Evolutionary conservation across 2,888 invertebrate species (phyloP).

Genomic region (Ypsolopha sequella): DNA sequence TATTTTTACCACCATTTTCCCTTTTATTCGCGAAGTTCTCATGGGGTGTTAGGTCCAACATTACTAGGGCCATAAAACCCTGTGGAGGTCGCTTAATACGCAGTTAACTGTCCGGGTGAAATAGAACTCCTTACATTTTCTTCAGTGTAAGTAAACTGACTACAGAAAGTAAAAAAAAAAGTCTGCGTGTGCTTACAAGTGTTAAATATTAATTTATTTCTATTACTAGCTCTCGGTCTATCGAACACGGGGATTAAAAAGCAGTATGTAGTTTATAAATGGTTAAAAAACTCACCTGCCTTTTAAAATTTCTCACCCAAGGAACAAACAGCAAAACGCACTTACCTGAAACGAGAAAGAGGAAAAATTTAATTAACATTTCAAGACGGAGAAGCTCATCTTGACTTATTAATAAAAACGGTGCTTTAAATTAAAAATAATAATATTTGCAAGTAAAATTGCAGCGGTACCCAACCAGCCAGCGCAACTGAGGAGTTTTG

Average conservation of each 20-base stretch:
- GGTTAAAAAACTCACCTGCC: slow-evolving; percentile 11
- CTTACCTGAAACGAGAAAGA: slow-evolving; percentile 56
- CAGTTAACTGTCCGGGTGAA: slow-evolving; percentile 33
- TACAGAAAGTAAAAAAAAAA: background rate
- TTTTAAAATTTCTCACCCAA: slow-evolving; percentile 13
- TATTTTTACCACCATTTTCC: slow-evolving; percentile 9
- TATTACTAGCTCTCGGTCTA: no score
- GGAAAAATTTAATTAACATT: slow-evolving; percentile 60
- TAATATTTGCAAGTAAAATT: slow-evolving; percentile 53
- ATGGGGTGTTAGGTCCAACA: slow-evolving; percentile 24
- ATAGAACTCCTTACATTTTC: slow-evolving; percentile 9
- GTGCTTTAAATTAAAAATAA: slow-evolving; percentile 64
- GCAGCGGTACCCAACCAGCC: background rate
- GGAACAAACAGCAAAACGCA: slow-evolving; percentile 47
- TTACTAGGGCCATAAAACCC: slow-evolving; percentile 38
- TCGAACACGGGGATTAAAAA: no score
- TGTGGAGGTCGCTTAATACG: slow-evolving; percentile 38
- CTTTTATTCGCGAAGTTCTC: slow-evolving; percentile 15
- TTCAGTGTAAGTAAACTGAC: background rate
- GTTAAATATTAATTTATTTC: no score
- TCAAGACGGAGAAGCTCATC: slow-evolving; percentile 39
- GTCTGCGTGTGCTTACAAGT: no score
- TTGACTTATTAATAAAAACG: slow-evolving; percentile 62
- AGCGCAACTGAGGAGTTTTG: background rate
- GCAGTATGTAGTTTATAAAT: background rate